Base-by-base conservation (phyloP, 1,140 invertebrate genomes). In the Euglossa dilemma region DNA sequence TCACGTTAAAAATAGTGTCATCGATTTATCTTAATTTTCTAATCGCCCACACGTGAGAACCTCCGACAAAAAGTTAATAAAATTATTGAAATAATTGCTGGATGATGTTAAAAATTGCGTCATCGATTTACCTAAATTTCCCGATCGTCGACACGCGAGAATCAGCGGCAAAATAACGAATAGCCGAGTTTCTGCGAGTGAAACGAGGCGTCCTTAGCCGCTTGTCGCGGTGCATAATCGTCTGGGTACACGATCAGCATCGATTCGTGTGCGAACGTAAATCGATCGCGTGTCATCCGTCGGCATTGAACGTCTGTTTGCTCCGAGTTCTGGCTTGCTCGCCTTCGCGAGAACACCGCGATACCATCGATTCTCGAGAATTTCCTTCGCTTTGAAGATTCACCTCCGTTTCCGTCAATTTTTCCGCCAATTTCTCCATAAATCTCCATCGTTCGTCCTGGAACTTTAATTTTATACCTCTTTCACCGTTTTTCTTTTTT, bases 201-300 rank as follows among this genome's bases (percentile, higher is more conserved):
- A 12, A 50, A 2, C 50, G 28, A 59, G 2, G 0, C 54, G 56
- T 59, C 12, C 14, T 52, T n/a, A 45, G 8, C 28, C 18, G 6
- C 20, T 56, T 25, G 18, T 28, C 25, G 57, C 11, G 4, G n/a
- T 23, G 23, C 56, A 57, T 72, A 77, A 83, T 85, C 61, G 56
- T 43, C 69, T 80, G 11, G 23, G 79, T 36, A 83, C 72, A 80
- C 45, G 25, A 18, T 56, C n/a, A 9, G 6, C 47, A 70, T 75
- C 81, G 74, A 79, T 86, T 79, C 71, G 57, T 63, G 56, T 80
- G 23, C 12, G 11, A 63, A 56, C 47, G 81, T 63, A 36, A 82
- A 85, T 85, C 78, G 85, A 85, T 85, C 78, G 72, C 73, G 77
- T 70, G 83, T 81, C 67, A 61, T 76, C 50, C 11, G 52, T 20